Evolutionary conservation across 2,113 vertebrate genomes (phyloP).

Genomic region (Mustelus asterias): DNA sequence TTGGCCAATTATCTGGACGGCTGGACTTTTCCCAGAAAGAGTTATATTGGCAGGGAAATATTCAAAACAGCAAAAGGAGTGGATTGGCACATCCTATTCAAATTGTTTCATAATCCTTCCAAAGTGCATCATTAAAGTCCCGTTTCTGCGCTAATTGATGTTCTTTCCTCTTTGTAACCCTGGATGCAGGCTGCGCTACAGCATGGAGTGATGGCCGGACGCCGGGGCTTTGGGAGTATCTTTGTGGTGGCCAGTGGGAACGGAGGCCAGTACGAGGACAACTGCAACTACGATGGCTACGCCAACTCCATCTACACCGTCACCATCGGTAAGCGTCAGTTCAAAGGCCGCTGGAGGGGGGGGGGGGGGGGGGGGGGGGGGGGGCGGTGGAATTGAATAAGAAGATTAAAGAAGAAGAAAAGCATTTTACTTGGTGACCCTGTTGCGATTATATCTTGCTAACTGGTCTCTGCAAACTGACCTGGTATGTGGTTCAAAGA

Average conservation of each 20-base stretch:
- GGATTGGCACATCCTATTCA: not conserved
- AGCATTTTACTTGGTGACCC: not conserved
- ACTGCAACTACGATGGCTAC: slow-evolving; percentile 96
- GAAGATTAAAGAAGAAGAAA: not conserved
- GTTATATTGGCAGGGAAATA: not conserved
- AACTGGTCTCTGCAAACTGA: not conserved
- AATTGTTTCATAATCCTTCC: not conserved
- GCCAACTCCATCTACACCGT: slow-evolving; percentile 98
- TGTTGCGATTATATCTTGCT: not conserved
- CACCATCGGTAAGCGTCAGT: slow-evolving; percentile 72
- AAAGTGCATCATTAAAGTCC: not conserved
- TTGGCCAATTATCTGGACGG: not conserved
- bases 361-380: too few relatives aligned
- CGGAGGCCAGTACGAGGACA: slow-evolving; percentile 82
- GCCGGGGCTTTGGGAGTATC: slow-evolving; percentile 87
- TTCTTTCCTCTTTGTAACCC: not conserved
- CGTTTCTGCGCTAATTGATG: not conserved
- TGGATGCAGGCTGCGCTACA: slow-evolving; percentile 77
- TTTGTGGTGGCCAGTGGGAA: slow-evolving; percentile 97
- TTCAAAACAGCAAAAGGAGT: not conserved
- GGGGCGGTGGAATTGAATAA: not conserved
- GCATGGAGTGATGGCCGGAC: slow-evolving; percentile 87
- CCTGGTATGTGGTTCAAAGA: not conserved
- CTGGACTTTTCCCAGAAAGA: not conserved
- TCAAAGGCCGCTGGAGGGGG: not conserved